These are phyloP conservation scores for Zapornia atra DNA, from an alignment of 2,113 vertebrate genomes.

Conservation along the genomic window DNA sequence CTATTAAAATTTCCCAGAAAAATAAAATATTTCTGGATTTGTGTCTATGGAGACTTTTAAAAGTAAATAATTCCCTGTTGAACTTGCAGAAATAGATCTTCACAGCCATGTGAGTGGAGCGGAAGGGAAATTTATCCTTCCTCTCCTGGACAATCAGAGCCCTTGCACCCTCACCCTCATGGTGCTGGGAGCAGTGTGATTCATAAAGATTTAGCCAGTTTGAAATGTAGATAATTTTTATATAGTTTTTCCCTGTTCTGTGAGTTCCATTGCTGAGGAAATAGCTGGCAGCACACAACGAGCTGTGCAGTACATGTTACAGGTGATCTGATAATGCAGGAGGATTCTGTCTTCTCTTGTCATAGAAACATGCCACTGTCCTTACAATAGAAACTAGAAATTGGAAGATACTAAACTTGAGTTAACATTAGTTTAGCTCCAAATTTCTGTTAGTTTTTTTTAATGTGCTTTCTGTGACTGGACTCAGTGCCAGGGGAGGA, in stretches of 20 bases:
- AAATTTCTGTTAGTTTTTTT: accelerated
- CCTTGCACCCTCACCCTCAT: not conserved
- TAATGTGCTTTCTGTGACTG: not conserved
- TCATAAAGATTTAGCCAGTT: not conserved
- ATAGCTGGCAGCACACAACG: not conserved
- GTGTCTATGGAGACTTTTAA: not conserved
- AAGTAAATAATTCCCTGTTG: not conserved
- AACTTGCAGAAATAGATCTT: not conserved
- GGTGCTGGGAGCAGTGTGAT: not conserved
- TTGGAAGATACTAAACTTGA: not conserved
- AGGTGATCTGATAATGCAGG: not conserved
- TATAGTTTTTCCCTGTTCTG: not conserved
- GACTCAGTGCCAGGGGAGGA: not conserved
- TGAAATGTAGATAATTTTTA: not conserved
- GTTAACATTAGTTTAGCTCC: not conserved
- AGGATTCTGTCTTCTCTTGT: not conserved
- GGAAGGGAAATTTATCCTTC: not conserved
- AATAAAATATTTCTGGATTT: not conserved
- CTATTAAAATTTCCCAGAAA: not conserved
- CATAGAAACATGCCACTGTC: not conserved
- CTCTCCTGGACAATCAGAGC: not conserved
- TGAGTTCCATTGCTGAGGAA: not conserved
- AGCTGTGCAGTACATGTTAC: not conserved
- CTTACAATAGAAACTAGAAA: not conserved
- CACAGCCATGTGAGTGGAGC: not conserved